Evolutionary conservation across 1,140 invertebrate genomes (phyloP).

Genomic region (Gyrodactylus salaris): DNA sequence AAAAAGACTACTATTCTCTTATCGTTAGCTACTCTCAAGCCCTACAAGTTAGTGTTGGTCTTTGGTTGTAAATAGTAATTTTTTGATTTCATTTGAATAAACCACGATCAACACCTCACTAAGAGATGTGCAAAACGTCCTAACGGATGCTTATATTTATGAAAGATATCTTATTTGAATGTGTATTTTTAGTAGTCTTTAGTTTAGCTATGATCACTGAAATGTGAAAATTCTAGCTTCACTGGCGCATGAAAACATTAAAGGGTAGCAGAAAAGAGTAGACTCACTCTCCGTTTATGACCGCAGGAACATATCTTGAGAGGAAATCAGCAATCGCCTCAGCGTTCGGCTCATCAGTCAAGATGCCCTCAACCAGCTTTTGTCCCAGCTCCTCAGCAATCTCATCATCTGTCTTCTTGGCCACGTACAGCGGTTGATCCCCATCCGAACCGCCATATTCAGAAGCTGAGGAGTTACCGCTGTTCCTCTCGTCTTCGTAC

Average conservation of each 20-base stretch:
- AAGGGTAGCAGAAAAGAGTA: too few species aligned
- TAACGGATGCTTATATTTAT: too few species aligned
- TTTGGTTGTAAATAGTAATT: too few species aligned
- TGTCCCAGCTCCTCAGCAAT: neutral
- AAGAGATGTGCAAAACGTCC: too few species aligned
- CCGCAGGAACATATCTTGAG: neutral
- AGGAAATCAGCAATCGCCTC: neutral
- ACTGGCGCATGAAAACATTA: too few species aligned
- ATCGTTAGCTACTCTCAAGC: too few species aligned
- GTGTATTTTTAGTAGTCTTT: neutral
- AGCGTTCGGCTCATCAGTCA: neutral
- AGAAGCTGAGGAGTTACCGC: neutral
- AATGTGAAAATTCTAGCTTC: too few species aligned
- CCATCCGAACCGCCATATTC: neutral
- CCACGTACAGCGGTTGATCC: neutral
- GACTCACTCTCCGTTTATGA: neutral
- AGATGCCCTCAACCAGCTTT: neutral
- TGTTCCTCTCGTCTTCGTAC: neutral
- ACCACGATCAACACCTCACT: too few species aligned
- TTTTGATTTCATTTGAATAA: too few species aligned
- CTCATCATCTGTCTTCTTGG: neutral
- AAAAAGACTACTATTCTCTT: too few species aligned
- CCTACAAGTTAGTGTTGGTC: too few species aligned
- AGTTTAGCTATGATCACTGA: neutral
- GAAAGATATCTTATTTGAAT: too few species aligned